Evolutionary conservation across 1,140 invertebrate species (phyloP).

Genomic region (Phthorimaea operculella): DNA sequence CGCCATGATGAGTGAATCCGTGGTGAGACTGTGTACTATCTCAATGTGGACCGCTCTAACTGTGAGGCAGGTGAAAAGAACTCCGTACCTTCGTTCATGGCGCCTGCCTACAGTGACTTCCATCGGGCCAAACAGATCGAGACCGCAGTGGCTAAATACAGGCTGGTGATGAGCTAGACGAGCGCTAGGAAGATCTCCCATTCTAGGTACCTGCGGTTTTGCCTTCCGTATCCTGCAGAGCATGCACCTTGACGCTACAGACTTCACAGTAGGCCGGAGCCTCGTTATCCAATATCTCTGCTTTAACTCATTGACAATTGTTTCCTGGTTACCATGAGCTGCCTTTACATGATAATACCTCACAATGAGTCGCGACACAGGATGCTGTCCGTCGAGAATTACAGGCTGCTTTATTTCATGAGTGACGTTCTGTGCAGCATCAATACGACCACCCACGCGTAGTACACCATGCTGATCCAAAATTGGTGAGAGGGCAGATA

Average conservation of each 20-base stretch:
- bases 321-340: slow-evolving; percentile 19
- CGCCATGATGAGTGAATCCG: slow-evolving; percentile 22
- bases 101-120: slow-evolving; percentile 18
- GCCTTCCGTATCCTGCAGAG: slow-evolving; percentile 8
- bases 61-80: slow-evolving; percentile 30
- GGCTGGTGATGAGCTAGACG: slow-evolving; percentile 13
- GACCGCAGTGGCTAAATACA: slow-evolving; percentile 19
- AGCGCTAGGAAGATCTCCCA: slow-evolving; percentile 14
- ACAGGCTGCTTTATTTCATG: no score
- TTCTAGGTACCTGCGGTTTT: slow-evolving; percentile 10
- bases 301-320: slow-evolving; percentile 23
- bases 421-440: no score
- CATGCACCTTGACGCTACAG: slow-evolving; percentile 3
- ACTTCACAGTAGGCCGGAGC: slow-evolving; percentile 11
- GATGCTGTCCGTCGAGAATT: no score
- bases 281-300: slow-evolving; percentile 24
- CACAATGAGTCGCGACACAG: slow-evolving; percentile 14
- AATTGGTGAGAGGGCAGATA: no score
- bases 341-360: slow-evolving; percentile 16
- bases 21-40: slow-evolving; percentile 13
- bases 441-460: no score
- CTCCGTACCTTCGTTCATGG: slow-evolving; percentile 35
- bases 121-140: slow-evolving; percentile 34
- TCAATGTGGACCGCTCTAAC: slow-evolving; percentile 22
- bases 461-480: no score